Evolutionary conservation across 92 coral and sea anemone genomes (phyloP).

Genomic region (Anthopleura xanthogrammica): DNA sequence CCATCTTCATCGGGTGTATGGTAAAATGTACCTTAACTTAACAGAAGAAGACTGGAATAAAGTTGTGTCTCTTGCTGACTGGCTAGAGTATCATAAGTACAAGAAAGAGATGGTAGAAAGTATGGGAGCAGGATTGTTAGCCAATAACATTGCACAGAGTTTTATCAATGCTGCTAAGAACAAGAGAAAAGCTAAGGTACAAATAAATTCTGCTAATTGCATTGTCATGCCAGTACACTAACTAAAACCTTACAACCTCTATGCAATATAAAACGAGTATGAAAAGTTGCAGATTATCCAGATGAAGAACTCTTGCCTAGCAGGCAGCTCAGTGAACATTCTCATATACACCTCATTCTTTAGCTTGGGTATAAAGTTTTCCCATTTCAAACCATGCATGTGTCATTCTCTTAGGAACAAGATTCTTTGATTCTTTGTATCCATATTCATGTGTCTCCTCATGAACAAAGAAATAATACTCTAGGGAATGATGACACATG

Average conservation of each 20-base stretch:
- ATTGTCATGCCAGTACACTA: too few relatives aligned
- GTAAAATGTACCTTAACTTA: slow-evolving; percentile 55
- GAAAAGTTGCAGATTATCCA: too few relatives aligned
- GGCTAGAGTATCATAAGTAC: slow-evolving; percentile 77
- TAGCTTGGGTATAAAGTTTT: too few relatives aligned
- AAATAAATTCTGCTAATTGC: not conserved
- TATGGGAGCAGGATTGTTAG: slow-evolving; percentile 70
- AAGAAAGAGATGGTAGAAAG: slow-evolving; percentile 52
- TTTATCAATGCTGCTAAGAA: slow-evolving; percentile 30
- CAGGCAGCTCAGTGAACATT: too few relatives aligned
- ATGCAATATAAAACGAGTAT: too few relatives aligned
- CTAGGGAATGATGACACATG: not conserved
- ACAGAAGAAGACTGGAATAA: slow-evolving; percentile 55
- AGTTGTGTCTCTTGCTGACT: slow-evolving; percentile 57
- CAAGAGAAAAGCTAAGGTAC: slow-evolving; percentile 42
- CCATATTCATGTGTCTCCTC: too few relatives aligned
- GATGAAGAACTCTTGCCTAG: too few relatives aligned
- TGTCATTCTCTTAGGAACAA: too few relatives aligned
- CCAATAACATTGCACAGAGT: slow-evolving; percentile 53
- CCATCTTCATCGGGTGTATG: slow-evolving; percentile 65
- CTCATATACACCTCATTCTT: too few relatives aligned
- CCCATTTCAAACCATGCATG: too few relatives aligned
- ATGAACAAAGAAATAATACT: not conserved
- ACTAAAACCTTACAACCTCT: too few relatives aligned
- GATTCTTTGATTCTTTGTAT: too few relatives aligned